Conservation (phyloP, 1,140 invertebrate genomes). For the Trachymyrmex septentrionalis region DNA sequence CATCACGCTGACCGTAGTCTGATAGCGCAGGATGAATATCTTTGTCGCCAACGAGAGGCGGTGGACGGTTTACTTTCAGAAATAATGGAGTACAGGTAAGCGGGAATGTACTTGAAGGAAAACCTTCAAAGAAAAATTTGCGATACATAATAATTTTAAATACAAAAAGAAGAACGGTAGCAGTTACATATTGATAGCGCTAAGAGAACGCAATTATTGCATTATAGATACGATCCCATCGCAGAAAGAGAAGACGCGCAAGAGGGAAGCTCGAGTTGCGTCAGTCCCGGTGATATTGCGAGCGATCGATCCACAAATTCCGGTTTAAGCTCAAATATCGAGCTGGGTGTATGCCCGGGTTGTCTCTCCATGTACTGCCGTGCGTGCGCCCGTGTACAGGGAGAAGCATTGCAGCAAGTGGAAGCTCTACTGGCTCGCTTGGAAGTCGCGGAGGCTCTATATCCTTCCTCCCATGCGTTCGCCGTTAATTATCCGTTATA, state of each 20-base stretch:
- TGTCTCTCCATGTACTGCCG: constrained; percentile 92
- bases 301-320: constrained; percentile 49
- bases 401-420: constrained; percentile 91
- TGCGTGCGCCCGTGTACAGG: constrained; percentile 90
- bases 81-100: constrained; percentile 91
- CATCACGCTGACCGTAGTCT: constrained; percentile 91
- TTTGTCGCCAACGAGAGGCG: constrained; percentile 91
- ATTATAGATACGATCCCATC: constrained; percentile 77
- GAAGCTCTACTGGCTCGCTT: constrained; percentile 90
- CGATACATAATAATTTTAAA: background rate
- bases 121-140: background rate
- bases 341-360: constrained; percentile 81
- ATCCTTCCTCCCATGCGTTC: constrained; percentile 94
- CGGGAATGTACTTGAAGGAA: background rate
- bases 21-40: constrained; percentile 92
- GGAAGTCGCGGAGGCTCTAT: constrained; percentile 93
- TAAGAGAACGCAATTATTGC: constrained; percentile 8
- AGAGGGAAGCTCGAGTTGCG: constrained; percentile 47
- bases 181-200: background rate
- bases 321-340: constrained; percentile 78
- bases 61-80: constrained; percentile 91
- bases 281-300: constrained; percentile 63
- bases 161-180: background rate
- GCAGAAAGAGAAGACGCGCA: constrained; percentile 1
- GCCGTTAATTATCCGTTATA: constrained; percentile 91